These are phyloP conservation scores for Meiosimyza platycephala DNA, from an alignment of 2,888 invertebrate genomes.

Conservation along the genomic window DNA sequence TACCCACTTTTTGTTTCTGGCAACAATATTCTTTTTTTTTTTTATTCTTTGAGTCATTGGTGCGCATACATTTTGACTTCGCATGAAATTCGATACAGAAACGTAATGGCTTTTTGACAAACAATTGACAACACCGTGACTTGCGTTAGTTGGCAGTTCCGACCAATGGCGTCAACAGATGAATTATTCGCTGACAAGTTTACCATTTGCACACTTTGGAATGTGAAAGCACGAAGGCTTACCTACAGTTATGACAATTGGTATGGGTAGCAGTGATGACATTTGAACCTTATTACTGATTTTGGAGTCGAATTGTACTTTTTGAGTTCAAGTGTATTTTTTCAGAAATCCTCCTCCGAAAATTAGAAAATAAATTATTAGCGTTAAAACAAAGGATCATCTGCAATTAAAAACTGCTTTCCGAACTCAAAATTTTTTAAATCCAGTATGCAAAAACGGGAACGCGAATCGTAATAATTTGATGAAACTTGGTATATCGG, in stretches of 20 bases:
- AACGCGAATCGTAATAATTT: no score
- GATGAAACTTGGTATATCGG: no score
- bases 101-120: slow-evolving; percentile 56
- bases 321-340: no score
- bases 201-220: background rate
- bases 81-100: slow-evolving; percentile 52
- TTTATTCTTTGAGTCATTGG: slow-evolving; percentile 17
- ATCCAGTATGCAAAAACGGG: no score
- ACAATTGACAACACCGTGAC: slow-evolving; percentile 47
- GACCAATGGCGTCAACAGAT: slow-evolving; percentile 6
- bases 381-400: no score
- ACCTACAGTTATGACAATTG: no score
- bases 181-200: slow-evolving; percentile 3
- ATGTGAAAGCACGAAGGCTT: background rate
- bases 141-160: slow-evolving; percentile 27
- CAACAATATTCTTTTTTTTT: no score
- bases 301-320: background rate
- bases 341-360: no score
- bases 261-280: background rate
- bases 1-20: slow-evolving; percentile 1
- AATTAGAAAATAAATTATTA: no score
- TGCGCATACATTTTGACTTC: slow-evolving; percentile 9
- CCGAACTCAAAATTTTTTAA: no score
- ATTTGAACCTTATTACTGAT: background rate
- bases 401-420: no score